phyloP scores from a whole-genome alignment of 2,888 invertebrate species.

The Cartodere bifasciata region DNA sequence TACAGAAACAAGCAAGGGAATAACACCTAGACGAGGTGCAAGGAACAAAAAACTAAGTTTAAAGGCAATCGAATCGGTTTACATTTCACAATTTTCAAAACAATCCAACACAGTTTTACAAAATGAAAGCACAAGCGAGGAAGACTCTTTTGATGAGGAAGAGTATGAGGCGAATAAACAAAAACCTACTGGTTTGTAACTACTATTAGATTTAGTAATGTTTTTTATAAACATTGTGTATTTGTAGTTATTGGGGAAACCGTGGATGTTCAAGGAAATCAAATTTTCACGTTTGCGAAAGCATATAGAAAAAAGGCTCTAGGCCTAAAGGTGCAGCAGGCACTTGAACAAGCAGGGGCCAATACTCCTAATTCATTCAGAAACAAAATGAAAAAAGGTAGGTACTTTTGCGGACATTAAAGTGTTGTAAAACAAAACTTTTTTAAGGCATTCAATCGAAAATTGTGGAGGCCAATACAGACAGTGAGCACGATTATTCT shows the following conservation, averaged over 20 bases:
- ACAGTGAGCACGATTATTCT: slow-evolving; percentile 37
- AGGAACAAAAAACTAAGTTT: slow-evolving; percentile 19
- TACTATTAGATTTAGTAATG: not conserved
- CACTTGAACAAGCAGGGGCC: slow-evolving; percentile 6
- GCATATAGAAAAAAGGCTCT: slow-evolving; percentile 5
- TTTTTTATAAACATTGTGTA: not conserved
- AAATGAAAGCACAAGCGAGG: not conserved
- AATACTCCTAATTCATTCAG: slow-evolving; percentile 16
- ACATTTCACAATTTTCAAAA: slow-evolving; percentile 30
- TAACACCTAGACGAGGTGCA: slow-evolving; percentile 13
- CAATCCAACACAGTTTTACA: too few relatives aligned
- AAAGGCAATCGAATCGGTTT: slow-evolving; percentile 19
- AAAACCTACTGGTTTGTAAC: not conserved
- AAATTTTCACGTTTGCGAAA: slow-evolving; percentile 1
- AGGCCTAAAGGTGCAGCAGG: slow-evolving; percentile 2
- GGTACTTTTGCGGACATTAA: slow-evolving; percentile 4
- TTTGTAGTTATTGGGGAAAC: not conserved
- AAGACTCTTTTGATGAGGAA: not conserved
- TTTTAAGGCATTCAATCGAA: slow-evolving; percentile 15
- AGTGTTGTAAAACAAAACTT: slow-evolving; percentile 9
- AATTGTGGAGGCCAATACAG: slow-evolving; percentile 18
- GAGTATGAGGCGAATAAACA: not conserved
- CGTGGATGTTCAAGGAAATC: not conserved
- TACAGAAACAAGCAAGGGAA: too few relatives aligned
- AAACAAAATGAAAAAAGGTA: slow-evolving; percentile 13